Evolutionary conservation across 2,797 vertebrate species (phyloP).

Genomic region (Tympanoctomys barrerae): DNA sequence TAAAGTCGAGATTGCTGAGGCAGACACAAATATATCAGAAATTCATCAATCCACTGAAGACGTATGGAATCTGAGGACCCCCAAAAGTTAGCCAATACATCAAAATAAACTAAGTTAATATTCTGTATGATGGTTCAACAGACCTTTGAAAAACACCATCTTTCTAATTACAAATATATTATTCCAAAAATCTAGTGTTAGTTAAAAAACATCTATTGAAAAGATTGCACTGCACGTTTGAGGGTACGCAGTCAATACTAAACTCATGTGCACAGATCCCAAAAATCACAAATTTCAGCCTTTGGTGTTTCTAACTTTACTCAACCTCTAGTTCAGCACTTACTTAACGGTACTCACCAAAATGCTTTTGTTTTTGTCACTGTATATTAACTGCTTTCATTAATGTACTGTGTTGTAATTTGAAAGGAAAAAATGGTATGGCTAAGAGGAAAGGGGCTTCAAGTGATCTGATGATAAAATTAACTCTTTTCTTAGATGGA

Average conservation of each 20-base stretch:
- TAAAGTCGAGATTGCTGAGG: constrained; percentile 75
- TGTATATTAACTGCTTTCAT: constrained; percentile 57
- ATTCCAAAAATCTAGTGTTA: constrained; percentile 65
- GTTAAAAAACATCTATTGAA: constrained; percentile 67
- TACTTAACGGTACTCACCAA: constrained; percentile 33
- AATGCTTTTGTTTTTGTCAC: constrained; percentile 39
- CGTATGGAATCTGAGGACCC: constrained; percentile 67
- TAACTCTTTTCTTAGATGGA: constrained; percentile 30
- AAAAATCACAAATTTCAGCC: constrained; percentile 70
- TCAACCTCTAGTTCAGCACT: constrained; percentile 46
- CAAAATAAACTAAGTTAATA: constrained; percentile 74
- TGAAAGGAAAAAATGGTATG: constrained; percentile 14
- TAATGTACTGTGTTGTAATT: constrained; percentile 35
- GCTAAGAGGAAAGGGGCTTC: constrained; percentile 69
- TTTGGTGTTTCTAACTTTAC: constrained; percentile 48
- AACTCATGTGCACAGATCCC: constrained; percentile 22
- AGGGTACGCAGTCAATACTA: constrained; percentile 52
- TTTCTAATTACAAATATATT: constrained; percentile 74
- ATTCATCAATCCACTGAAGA: constrained; percentile 78
- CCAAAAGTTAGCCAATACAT: constrained; percentile 64
- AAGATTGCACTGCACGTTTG: constrained; percentile 67
- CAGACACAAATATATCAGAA: constrained; percentile 83
- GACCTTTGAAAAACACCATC: constrained; percentile 62
- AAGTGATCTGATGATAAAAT: constrained; percentile 55
- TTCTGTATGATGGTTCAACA: constrained; percentile 56